A percentile compares a stretch with the other conserved stretches of the same genome.
phyloP scores from a whole-genome alignment of 2,888 invertebrate species.

The Brenthis ino region DNA sequence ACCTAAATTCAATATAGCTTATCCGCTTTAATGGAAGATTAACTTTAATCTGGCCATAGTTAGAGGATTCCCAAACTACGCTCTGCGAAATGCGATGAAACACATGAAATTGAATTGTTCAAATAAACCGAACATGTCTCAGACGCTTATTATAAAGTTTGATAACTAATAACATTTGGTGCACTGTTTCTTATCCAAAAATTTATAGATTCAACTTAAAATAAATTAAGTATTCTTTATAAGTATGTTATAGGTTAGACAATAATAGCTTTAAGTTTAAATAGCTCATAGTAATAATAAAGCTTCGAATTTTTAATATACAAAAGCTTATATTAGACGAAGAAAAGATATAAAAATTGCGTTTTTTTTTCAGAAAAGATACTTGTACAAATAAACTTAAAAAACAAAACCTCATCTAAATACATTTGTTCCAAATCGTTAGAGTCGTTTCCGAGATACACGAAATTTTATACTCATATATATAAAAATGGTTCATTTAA shows the following conservation, averaged over 20 bases:
- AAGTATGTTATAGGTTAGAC: background rate
- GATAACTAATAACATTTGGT: slow-evolving; percentile 17
- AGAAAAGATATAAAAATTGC: too few relatives aligned
- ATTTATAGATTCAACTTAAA: too few relatives aligned
- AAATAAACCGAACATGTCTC: slow-evolving; percentile 27
- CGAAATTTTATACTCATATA: too few relatives aligned
- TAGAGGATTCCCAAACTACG: slow-evolving; percentile 36
- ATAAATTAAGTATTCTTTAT: too few relatives aligned
- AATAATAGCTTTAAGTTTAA: background rate
- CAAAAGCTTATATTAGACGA: background rate
- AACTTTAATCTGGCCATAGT: slow-evolving; percentile 37
- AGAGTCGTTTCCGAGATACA: too few relatives aligned
- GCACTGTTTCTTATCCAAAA: too few relatives aligned
- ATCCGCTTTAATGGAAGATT: slow-evolving; percentile 16
- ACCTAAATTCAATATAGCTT: slow-evolving; percentile 7
- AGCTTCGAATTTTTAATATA: background rate
- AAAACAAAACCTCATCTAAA: too few relatives aligned
- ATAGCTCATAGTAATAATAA: background rate
- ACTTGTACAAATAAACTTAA: too few relatives aligned
- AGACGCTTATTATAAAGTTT: slow-evolving; percentile 27
- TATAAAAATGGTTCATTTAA: too few relatives aligned
- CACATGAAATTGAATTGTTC: slow-evolving; percentile 35
- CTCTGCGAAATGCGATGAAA: slow-evolving; percentile 31
- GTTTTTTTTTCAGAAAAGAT: too few relatives aligned
- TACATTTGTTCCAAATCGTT: too few relatives aligned